Percentiles rank a stretch among this genome's conserved stretches.
phyloP scores from a whole-genome alignment of 2,888 invertebrate species.

The Drosophila paranaensis region DNA sequence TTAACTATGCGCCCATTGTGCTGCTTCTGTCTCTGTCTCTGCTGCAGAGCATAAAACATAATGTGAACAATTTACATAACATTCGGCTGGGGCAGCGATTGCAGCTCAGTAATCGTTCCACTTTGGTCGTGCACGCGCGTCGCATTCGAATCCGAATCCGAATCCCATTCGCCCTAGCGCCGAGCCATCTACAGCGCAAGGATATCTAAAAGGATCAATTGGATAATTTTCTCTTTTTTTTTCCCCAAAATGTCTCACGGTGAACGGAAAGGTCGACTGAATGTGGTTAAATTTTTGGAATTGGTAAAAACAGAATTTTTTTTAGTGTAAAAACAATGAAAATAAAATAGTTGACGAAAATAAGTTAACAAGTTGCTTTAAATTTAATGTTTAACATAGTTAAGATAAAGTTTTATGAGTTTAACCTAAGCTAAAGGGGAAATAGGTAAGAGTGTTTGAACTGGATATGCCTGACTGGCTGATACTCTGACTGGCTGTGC shows the following conservation, averaged over 20 bases:
- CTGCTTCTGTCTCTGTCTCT: background rate
- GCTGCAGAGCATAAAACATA: constrained; percentile 53
- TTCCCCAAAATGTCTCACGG: constrained; percentile 76
- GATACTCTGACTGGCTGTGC: background rate
- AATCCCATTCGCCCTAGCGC: background rate
- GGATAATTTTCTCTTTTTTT: background rate
- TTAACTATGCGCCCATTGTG: constrained; percentile 31
- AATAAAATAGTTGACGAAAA: background rate
- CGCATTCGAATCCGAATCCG: background rate
- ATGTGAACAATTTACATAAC: constrained; percentile 59
- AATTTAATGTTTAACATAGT: background rate
- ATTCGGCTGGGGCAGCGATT: constrained; percentile 29
- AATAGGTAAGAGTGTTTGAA: background rate
- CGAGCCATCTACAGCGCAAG: background rate
- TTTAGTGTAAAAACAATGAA: background rate
- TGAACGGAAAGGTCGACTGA: constrained; percentile 82
- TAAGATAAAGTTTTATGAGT: background rate
- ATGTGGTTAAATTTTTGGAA: constrained; percentile 84
- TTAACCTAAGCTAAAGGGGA: background rate
- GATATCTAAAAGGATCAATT: constrained; percentile 13
- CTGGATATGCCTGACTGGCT: background rate
- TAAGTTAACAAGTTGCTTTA: background rate
- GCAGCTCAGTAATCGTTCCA: constrained; percentile 61
- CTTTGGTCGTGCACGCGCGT: constrained; percentile 55
- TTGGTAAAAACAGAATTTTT: constrained; percentile 77